phyloP scores from a whole-genome alignment of 2,888 invertebrate species.

The Agriopis leucophaearia region DNA sequence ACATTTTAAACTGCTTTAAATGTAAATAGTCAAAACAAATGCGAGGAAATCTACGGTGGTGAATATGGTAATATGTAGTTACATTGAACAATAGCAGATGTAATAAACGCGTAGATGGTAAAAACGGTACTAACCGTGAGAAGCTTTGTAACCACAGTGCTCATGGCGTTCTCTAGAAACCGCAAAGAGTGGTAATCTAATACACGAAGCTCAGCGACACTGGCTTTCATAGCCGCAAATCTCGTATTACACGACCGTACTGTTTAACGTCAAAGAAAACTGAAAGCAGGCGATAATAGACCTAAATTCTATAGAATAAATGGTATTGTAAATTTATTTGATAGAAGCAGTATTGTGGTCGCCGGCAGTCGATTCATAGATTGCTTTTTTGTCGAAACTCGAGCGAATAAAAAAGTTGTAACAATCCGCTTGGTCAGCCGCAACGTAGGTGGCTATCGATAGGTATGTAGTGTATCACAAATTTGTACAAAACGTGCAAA shows the following conservation, averaged over 20 bases:
- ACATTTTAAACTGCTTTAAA: slow-evolving; percentile 46
- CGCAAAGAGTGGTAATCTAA: slow-evolving; percentile 84
- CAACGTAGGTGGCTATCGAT: slow-evolving; percentile 73
- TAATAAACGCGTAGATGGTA: slow-evolving; percentile 66
- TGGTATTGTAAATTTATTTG: slow-evolving; percentile 50
- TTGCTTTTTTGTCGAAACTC: slow-evolving; percentile 79
- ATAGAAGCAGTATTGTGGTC: slow-evolving; percentile 57
- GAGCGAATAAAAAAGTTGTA: slow-evolving; percentile 71
- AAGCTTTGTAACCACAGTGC: slow-evolving; percentile 79
- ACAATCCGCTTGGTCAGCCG: slow-evolving; percentile 56
- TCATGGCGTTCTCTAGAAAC: slow-evolving; percentile 79
- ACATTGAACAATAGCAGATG: slow-evolving; percentile 56
- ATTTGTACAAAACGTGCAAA: slow-evolving; percentile 59
- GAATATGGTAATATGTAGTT: slow-evolving; percentile 43
- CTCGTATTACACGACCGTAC: slow-evolving; percentile 74
- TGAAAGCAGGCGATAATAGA: slow-evolving; percentile 54
- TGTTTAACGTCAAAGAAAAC: slow-evolving; percentile 49
- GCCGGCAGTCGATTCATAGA: slow-evolving; percentile 76
- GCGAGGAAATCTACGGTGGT: slow-evolving; percentile 5
- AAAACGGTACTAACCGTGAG: slow-evolving; percentile 73
- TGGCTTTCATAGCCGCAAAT: slow-evolving; percentile 82
- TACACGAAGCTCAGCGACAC: slow-evolving; percentile 85
- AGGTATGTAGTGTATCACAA: slow-evolving; percentile 62
- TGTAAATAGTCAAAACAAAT: slow-evolving; percentile 41
- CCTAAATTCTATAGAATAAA: slow-evolving; percentile 54